A percentile compares a stretch with the other conserved stretches of the same genome.
phyloP scores from a whole-genome alignment of 2,113 vertebrate genomes.

The Hassar affinis region DNA sequence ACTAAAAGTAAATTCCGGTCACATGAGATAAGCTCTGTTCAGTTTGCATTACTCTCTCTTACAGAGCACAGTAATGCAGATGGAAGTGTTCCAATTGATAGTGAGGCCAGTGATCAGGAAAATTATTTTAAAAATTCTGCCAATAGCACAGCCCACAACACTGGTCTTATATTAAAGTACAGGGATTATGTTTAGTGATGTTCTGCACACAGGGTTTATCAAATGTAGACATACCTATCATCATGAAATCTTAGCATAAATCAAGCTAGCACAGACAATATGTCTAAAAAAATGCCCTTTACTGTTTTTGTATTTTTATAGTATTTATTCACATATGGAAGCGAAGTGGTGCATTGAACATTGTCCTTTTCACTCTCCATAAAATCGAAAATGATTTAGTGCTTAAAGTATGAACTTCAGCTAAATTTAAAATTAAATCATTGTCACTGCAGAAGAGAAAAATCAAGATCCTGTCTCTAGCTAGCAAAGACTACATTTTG shows the following conservation, averaged over 20 bases:
- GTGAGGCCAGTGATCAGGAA: conserved; percentile 76
- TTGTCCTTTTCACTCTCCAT: background rate
- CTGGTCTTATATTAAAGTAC: conserved; percentile 60
- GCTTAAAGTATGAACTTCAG: background rate
- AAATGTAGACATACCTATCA: conserved; percentile 26
- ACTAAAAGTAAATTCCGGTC: conserved; percentile 71
- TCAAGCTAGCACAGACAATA: conserved; percentile 6
- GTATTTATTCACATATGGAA: background rate
- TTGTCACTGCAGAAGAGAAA: background rate
- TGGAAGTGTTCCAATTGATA: conserved; percentile 78
- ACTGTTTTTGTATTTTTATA: background rate
- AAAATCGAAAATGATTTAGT: background rate
- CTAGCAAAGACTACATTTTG: background rate
- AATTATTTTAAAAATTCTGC: conserved; percentile 78
- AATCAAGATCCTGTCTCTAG: background rate
- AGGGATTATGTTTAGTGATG: conserved; percentile 57
- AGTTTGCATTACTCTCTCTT: conserved; percentile 72
- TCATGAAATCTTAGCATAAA: conserved; percentile 8
- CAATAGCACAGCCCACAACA: conserved; percentile 72
- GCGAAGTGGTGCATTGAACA: background rate
- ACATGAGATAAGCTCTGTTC: conserved; percentile 65
- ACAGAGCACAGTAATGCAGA: conserved; percentile 66
- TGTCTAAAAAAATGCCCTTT: background rate
- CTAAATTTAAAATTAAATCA: background rate
- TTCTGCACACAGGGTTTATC: conserved; percentile 32